These are phyloP conservation scores for Cossypha polioptera DNA, from an alignment of 2,797 vertebrate species.

Conservation along the genomic window DNA sequence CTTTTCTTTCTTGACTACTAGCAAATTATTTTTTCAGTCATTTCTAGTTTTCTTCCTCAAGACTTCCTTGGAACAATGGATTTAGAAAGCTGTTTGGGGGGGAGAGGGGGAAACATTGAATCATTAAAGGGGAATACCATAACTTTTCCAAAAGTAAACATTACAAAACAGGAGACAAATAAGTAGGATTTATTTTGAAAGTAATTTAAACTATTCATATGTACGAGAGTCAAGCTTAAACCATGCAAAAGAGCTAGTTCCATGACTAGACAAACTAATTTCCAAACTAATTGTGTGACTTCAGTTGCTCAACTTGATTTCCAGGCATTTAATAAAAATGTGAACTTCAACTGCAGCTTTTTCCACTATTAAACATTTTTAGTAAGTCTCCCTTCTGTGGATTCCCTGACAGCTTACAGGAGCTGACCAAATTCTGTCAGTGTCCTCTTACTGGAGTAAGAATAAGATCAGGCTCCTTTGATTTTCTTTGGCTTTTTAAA, in stretches of 20 bases:
- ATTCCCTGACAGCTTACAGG: not conserved
- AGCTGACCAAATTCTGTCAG: not conserved
- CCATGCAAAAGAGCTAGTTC: not conserved
- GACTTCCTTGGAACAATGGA: not conserved
- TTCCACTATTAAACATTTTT: not conserved
- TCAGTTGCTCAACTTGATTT: not conserved
- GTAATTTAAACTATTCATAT: not conserved
- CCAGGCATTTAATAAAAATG: not conserved
- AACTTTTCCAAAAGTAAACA: not conserved
- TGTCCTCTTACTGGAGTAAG: not conserved
- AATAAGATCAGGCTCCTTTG: not conserved
- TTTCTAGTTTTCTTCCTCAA: not conserved
- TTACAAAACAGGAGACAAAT: not conserved
- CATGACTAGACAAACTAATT: not conserved
- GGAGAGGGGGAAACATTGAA: not conserved
- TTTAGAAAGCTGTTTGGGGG: not conserved
- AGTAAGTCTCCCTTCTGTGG: not conserved
- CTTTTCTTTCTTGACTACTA: not conserved
- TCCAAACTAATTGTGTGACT: not conserved
- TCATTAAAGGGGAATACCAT: not conserved
- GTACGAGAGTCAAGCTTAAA: not conserved
- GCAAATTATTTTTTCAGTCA: not conserved
- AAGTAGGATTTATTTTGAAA: not conserved
- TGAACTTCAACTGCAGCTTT: not conserved
- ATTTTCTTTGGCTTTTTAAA: fast-evolving